Percentiles rank a stretch among this genome's conserved stretches.
Evolutionary conservation across 2,113 vertebrate genomes (phyloP).

Genomic region (Taurulus bubalis): DNA sequence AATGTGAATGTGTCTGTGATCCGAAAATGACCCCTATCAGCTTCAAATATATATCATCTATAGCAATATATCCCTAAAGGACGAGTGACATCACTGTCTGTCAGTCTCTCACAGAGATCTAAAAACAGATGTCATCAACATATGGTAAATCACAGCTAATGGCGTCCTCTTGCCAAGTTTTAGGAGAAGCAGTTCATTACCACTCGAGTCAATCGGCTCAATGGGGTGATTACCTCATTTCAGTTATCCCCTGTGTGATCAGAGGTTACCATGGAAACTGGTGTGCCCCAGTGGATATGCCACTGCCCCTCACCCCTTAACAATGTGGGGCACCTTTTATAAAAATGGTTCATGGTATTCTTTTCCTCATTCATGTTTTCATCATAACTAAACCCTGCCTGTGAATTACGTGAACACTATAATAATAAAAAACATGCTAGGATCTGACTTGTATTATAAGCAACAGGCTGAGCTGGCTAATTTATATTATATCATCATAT

Average conservation of each 20-base stretch:
- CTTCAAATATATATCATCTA: background rate
- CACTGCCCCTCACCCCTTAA: constrained; percentile 35
- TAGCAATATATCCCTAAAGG: background rate
- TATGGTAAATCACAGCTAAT: constrained; percentile 29
- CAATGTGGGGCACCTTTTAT: constrained; percentile 19
- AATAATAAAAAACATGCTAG: background rate
- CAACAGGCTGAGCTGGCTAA: constrained; percentile 5
- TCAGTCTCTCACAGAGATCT: constrained; percentile 3
- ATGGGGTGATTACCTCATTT: constrained; percentile 77
- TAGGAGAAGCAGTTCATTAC: constrained; percentile 55
- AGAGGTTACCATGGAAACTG: constrained; percentile 84
- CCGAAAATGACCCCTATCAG: background rate
- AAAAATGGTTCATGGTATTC: constrained; percentile 8
- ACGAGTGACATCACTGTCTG: background rate
- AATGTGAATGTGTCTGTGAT: background rate
- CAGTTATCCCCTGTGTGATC: constrained; percentile 75
- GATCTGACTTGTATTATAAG: background rate
- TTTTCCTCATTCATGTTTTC: constrained; percentile 14
- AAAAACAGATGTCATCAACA: constrained; percentile 32
- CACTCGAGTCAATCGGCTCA: constrained; percentile 69
- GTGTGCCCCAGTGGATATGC: constrained; percentile 61
- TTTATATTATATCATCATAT: too few relatives aligned
- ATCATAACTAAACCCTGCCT: background rate
- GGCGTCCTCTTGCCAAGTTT: constrained; percentile 40
- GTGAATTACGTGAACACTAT: background rate